phyloP scores from a whole-genome alignment of 2,888 invertebrate genomes.

The Muscina levida region DNA sequence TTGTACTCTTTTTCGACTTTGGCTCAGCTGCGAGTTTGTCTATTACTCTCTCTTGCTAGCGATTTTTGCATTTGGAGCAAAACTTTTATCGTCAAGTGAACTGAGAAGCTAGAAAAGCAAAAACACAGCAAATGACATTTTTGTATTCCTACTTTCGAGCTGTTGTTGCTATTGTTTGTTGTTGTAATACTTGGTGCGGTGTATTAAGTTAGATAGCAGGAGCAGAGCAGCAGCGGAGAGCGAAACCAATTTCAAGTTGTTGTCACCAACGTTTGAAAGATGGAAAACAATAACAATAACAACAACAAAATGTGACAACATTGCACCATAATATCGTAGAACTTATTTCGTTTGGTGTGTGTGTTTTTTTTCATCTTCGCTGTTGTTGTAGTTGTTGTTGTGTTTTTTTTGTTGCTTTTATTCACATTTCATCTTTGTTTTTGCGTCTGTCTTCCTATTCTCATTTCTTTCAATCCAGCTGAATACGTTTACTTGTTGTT shows the following conservation, averaged over 20 bases:
- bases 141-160: constrained; percentile 19
- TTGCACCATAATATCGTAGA: constrained; percentile 54
- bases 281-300: too few relatives aligned
- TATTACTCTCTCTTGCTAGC: too few relatives aligned
- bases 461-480: constrained; percentile 8
- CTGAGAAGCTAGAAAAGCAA: constrained; percentile 27
- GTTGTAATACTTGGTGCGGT: background rate
- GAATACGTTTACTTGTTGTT: constrained; percentile 31
- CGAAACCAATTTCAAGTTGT: constrained; percentile 60
- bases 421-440: constrained; percentile 24
- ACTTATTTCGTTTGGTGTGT: constrained; percentile 9
- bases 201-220: constrained; percentile 40
- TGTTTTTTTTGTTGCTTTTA: constrained; percentile 12
- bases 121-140: constrained; percentile 34
- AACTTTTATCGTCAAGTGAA: constrained; percentile 23
- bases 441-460: constrained; percentile 36
- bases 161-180: constrained; percentile 28
- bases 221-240: too few relatives aligned
- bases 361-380: constrained; percentile 17
- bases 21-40: too few relatives aligned
- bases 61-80: background rate
- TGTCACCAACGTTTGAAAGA: constrained; percentile 54
- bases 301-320: constrained; percentile 64
- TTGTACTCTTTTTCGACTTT: too few relatives aligned
- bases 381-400: constrained; percentile 1